phyloP scores from a whole-genome alignment of 30 jellyfish, hydroid and myxozoan genomes.

The Cassiopea xamachana region DNA sequence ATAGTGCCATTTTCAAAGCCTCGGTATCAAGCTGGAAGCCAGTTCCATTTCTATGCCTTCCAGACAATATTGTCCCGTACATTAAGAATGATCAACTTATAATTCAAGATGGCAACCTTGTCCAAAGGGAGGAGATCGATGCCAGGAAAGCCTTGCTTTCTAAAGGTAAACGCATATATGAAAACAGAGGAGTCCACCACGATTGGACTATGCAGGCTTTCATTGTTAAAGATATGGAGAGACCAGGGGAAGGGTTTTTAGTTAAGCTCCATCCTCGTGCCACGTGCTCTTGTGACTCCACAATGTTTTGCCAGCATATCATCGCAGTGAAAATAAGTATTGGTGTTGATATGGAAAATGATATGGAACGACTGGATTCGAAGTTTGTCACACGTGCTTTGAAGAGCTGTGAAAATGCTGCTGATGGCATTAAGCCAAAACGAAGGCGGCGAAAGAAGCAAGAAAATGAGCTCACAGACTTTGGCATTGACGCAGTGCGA shows the following conservation, averaged over 20 bases:
- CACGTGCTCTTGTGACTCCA: constrained; percentile 83
- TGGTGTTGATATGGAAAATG: constrained; percentile 89
- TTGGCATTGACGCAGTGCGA: constrained; percentile 35
- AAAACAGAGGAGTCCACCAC: constrained; percentile 69
- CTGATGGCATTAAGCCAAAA: constrained; percentile 64
- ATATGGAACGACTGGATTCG: constrained; percentile 67
- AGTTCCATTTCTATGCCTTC: constrained; percentile 77
- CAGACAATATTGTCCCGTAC: constrained; percentile 78
- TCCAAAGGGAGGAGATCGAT: constrained; percentile 73
- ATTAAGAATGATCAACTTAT: constrained; percentile 73
- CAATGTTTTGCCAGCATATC: constrained; percentile 86
- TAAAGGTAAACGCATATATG: constrained; percentile 67
- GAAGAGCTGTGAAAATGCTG: constrained; percentile 69
- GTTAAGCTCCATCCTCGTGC: constrained; percentile 87
- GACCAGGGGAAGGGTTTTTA: constrained; percentile 42
- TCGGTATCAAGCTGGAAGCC: constrained; percentile 56
- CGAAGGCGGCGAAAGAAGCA: constrained; percentile 59
- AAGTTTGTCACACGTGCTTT: constrained; percentile 71
- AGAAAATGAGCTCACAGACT: constrained; percentile 16
- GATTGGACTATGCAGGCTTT: constrained; percentile 63
- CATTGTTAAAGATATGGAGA: constrained; percentile 62
- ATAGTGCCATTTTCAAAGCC: constrained; percentile 58
- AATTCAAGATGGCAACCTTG: constrained; percentile 71
- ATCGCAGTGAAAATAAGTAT: constrained; percentile 91
- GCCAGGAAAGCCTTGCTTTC: constrained; percentile 48